A percentile compares a stretch with the other conserved stretches of the same genome.
Conservation (phyloP, 92 coral and sea anemone genomes). For the Zoanthus sociatus region DNA sequence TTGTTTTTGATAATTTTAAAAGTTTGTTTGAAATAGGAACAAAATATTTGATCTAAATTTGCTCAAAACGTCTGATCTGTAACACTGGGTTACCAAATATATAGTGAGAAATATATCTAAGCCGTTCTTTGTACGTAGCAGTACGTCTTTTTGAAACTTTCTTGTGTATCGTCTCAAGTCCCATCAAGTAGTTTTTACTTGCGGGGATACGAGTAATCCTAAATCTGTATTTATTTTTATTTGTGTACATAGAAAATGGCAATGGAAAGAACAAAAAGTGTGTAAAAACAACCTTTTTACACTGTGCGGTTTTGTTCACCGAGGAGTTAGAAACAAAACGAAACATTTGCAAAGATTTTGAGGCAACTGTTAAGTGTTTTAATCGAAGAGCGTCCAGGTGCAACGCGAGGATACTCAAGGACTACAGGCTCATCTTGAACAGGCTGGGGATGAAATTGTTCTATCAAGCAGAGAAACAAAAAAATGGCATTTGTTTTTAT, state of each 20-base stretch:
- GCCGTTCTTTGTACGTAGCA: too few species aligned
- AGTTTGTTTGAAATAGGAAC: too few species aligned
- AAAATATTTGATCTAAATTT: too few species aligned
- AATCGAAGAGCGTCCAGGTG: neutral
- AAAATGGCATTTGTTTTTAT: slow-evolving; percentile 15
- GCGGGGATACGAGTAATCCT: too few species aligned
- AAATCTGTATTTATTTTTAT: too few species aligned
- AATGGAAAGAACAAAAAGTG: neutral
- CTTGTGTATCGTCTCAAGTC: too few species aligned
- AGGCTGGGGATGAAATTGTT: slow-evolving; percentile 1
- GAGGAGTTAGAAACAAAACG: slow-evolving; percentile 5
- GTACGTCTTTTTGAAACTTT: too few species aligned
- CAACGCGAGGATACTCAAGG: slow-evolving; percentile 1
- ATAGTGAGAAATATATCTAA: too few species aligned
- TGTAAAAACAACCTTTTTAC: neutral
- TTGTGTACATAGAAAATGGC: neutral
- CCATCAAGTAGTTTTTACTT: too few species aligned
- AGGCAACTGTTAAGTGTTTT: slow-evolving; percentile 31
- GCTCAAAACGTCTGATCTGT: too few species aligned
- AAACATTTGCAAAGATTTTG: slow-evolving; percentile 27
- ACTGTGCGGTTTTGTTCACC: slow-evolving; percentile 27
- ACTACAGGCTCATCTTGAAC: slow-evolving; percentile 20
- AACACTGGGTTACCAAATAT: too few species aligned
- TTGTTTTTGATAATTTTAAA: too few species aligned
- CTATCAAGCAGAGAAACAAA: neutral